A percentile compares a stretch with the other conserved stretches of the same genome.
phyloP scores from a whole-genome alignment of 2,113 vertebrate species.

The Xenopus borealis region DNA sequence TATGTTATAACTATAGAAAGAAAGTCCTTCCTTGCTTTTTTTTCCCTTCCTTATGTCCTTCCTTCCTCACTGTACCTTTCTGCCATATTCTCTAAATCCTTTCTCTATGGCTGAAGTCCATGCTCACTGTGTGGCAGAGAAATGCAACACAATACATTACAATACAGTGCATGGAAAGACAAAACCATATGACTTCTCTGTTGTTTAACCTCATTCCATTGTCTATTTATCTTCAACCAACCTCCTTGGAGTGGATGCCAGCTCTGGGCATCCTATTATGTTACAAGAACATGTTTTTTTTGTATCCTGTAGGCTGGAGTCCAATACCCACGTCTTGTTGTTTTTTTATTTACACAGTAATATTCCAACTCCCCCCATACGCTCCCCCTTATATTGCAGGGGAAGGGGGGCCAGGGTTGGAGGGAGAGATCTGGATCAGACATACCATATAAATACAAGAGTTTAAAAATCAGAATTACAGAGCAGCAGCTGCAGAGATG shows the following conservation, averaged over 20 bases:
- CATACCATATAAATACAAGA: slow-evolving; percentile 40
- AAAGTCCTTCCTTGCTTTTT: too few species aligned
- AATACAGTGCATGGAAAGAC: too few species aligned
- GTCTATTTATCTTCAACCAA: too few species aligned
- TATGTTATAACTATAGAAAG: too few species aligned
- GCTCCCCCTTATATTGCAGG: slow-evolving; percentile 6
- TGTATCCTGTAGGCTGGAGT: neutral
- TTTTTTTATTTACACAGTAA: too few species aligned
- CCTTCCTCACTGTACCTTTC: too few species aligned
- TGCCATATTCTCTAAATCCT: too few species aligned
- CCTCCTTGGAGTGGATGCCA: neutral
- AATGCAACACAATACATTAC: too few species aligned
- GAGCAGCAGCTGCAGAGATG: too few species aligned
- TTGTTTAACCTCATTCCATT: too few species aligned
- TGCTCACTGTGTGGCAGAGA: neutral
- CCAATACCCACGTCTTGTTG: slow-evolving; percentile 8
- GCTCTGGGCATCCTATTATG: slow-evolving; percentile 4
- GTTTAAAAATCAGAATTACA: slow-evolving; percentile 25
- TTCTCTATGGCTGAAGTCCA: neutral
- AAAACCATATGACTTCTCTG: too few species aligned
- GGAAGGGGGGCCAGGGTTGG: neutral
- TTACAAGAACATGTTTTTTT: slow-evolving; percentile 3
- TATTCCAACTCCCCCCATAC: slow-evolving; percentile 6
- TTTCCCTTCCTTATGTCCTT: too few species aligned
- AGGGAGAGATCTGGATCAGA: slow-evolving; percentile 13